Base-by-base conservation (phyloP, 2,797 vertebrate genomes). In the Cirrhinus molitorella region DNA sequence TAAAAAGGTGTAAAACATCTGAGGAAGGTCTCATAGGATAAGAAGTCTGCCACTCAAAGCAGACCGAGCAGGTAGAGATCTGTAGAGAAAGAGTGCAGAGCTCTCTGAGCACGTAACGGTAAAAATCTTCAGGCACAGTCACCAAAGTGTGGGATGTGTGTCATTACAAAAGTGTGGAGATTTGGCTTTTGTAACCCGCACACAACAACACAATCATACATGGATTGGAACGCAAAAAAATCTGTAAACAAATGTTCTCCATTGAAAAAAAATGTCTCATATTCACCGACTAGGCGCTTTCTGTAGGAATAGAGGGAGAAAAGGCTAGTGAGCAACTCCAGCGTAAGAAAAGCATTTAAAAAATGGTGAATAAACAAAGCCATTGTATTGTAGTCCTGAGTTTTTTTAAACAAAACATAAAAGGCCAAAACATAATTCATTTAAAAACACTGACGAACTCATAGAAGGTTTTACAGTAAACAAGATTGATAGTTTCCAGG, bases 301-400 rank as follows among this genome's bases (percentile, higher is more conserved):
- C 80, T 87, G 81, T 81, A 67, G 67, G 59, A 37, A 85, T 55
- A 51, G 47, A 34, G 43, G 83, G 49, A 43, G 40, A 67, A 89
- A 91, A 85, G 88, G 88, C 80, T 80, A 81, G 82, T 76, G 87
- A 90, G 90, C 88, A 91, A 89, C 84, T 86, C 89, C 88, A 89
- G 89, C 83, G 63, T 90, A 89, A 90, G 85, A 92, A 93, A 84
- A 68, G 79, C 51, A 63, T 74, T 43, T 21, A 72, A 51, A 86
- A 9, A 71, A 86, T 13, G 37, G 25, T 86, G 65, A 78, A 43
- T 83, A 84, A 87, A 90, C 84, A 82, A 88, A 87, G 89, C 87
- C 87, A 63, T 79, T 77, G 89, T 90, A 89, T 92, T 91, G 90
- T 80, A 90, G 90, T 95, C 95, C 95, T 96, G 95, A 96, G 94